These are phyloP conservation scores for Dioctria linearis DNA, from an alignment of 2,888 invertebrate genomes.

Conservation along the genomic window DNA sequence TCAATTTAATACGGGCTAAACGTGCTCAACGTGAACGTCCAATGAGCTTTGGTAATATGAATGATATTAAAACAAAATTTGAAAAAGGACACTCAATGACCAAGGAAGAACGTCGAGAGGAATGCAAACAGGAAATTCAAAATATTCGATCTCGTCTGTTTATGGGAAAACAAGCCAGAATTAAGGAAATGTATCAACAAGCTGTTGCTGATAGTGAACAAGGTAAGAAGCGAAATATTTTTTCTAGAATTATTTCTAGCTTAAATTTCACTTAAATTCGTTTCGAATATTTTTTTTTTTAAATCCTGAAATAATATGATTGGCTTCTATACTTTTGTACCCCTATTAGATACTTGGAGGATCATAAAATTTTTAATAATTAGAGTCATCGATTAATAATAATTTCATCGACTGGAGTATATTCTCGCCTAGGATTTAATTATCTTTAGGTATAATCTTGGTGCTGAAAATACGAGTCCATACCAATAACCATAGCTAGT, in stretches of 20 bases:
- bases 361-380: background rate
- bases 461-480: too few species aligned
- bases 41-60: conserved; percentile 86
- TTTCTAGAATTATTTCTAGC: background rate
- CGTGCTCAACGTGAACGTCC: conserved; percentile 80
- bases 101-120: conserved; percentile 81
- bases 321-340: too few species aligned
- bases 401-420: too few species aligned
- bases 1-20: conserved; percentile 76
- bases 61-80: conserved; percentile 87
- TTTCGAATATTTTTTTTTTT: too few species aligned
- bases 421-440: too few species aligned
- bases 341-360: background rate
- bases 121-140: conserved; percentile 90
- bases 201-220: conserved; percentile 87
- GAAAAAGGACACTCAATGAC: conserved; percentile 77
- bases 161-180: conserved; percentile 91
- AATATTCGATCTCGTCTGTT: conserved; percentile 88
- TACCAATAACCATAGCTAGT: too few species aligned
- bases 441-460: too few species aligned
- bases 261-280: background rate
- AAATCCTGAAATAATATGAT: too few species aligned
- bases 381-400: background rate
- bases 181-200: conserved; percentile 93
- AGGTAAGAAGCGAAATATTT: conserved; percentile 65